These are phyloP conservation scores for Myotis planiceps DNA, from an alignment of 2,797 vertebrate genomes.

Conservation along the genomic window DNA sequence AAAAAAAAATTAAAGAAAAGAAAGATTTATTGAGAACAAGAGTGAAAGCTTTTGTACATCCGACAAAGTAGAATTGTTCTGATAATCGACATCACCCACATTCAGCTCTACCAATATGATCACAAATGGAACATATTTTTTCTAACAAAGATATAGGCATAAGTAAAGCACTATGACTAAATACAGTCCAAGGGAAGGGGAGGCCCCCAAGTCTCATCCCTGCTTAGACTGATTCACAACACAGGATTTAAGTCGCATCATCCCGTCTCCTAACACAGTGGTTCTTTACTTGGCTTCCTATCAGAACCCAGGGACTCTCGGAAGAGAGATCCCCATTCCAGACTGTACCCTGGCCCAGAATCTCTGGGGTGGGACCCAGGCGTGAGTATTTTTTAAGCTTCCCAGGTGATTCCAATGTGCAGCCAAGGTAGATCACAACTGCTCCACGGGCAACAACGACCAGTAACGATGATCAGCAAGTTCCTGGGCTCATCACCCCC, in stretches of 20 bases:
- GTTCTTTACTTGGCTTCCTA: neutral
- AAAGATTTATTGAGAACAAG: neutral
- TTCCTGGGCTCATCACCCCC: neutral
- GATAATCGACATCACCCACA: neutral
- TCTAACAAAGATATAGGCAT: neutral
- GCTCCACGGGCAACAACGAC: neutral
- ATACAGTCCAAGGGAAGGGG: neutral
- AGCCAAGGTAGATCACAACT: neutral
- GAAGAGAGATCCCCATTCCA: neutral
- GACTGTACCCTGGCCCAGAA: neutral
- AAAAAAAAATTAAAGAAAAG: neutral
- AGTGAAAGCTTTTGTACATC: constrained; percentile 34
- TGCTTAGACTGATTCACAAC: neutral
- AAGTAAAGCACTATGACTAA: constrained; percentile 19
- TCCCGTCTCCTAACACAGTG: neutral
- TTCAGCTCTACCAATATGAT: constrained; percentile 10
- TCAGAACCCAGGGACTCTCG: neutral
- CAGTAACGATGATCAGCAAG: neutral
- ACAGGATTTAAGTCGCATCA: neutral
- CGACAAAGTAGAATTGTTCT: neutral
- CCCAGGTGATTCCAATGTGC: neutral
- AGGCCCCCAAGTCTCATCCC: constrained; percentile 30
- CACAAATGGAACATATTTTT: constrained; percentile 26
- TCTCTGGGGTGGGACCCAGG: neutral
- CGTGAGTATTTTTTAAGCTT: neutral